Base-by-base conservation (phyloP, 2,113 vertebrate species). In the Hemibates koningsi region DNA sequence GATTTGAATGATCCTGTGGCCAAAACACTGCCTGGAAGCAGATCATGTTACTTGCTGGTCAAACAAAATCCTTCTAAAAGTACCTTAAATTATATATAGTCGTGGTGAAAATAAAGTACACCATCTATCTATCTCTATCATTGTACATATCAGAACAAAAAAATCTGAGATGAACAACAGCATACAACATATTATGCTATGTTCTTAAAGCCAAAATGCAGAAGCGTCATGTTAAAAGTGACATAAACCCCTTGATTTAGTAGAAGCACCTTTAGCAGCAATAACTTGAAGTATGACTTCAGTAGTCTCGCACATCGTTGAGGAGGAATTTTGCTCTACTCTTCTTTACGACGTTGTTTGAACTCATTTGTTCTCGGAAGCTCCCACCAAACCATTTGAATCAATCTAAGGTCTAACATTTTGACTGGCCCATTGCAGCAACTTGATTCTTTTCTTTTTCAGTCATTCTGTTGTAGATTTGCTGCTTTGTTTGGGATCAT, bases 21-120 rank as follows among this genome's bases (percentile, higher is more conserved):
- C 66, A 71, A 66, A 71, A 71, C n/a, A 71, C n/a, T 43, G 12
- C 63, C 38, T 43, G n/a, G 66, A 71, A 24, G n/a, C n/a, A 71
- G 36, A 43, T 71, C n/a, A 0, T 71, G 38, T 71, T 43, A 14
- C 38, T 43, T 71, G 36, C 66, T 43, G 66, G 66, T 71, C 7
- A 24, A 71, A 43, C 38, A 71, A 43, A 71, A 24, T 71, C 3
- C n/a, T 43, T 71, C 36, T 43, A 71, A 43, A 71, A 43, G 19
- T 71, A 71, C 7, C 36, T 43, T 71, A 71, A 24, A 71, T 71
- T 38, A 14, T 12, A 71, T 41, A 14, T 11, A 41, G 11, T 68
- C 7, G 2, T 41, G 63, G 63, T 41, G 36, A 41, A 41, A 68
- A 24, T 41, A 41, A 6, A 68, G 63, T 68, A 41, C 63, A 68